A percentile compares a stretch with the other conserved stretches of the same genome.
These are phyloP conservation scores for Cyaniris semiargus DNA, from an alignment of 2,888 invertebrate species.

Conservation along the genomic window DNA sequence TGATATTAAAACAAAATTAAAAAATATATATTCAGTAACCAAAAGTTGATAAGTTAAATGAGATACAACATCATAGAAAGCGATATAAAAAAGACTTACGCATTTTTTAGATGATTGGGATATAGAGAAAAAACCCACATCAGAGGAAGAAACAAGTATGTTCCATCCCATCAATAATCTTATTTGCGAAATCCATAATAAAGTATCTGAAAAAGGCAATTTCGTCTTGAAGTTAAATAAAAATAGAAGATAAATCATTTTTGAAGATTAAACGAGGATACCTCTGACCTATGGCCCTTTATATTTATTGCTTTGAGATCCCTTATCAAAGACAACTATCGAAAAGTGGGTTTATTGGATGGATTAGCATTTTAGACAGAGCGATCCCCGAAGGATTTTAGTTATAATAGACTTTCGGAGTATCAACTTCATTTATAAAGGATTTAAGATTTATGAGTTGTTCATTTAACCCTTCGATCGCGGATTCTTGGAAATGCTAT, in stretches of 20 bases:
- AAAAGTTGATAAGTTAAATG: background rate
- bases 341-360: constrained; percentile 42
- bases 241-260: constrained; percentile 19
- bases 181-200: constrained; percentile 17
- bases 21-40: too few species aligned
- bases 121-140: background rate
- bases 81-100: background rate
- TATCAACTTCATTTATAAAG: constrained; percentile 22
- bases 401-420: constrained; percentile 29
- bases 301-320: constrained; percentile 43
- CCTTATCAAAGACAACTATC: constrained; percentile 42
- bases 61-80: background rate
- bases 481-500: too few species aligned
- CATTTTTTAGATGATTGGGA: background rate
- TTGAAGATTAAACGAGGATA: constrained; percentile 33
- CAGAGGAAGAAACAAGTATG: constrained; percentile 6
- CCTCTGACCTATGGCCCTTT: constrained; percentile 39
- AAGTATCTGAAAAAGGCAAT: background rate
- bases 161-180: background rate
- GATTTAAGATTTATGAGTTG: constrained; percentile 18
- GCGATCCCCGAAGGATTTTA: constrained; percentile 33
- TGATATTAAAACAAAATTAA: too few species aligned
- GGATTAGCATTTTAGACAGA: constrained; percentile 39
- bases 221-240: background rate
- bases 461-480: too few species aligned